Base-by-base conservation (phyloP, 37 sponge, comb jelly and placozoan genomes). In the Halichondria panicea region DNA sequence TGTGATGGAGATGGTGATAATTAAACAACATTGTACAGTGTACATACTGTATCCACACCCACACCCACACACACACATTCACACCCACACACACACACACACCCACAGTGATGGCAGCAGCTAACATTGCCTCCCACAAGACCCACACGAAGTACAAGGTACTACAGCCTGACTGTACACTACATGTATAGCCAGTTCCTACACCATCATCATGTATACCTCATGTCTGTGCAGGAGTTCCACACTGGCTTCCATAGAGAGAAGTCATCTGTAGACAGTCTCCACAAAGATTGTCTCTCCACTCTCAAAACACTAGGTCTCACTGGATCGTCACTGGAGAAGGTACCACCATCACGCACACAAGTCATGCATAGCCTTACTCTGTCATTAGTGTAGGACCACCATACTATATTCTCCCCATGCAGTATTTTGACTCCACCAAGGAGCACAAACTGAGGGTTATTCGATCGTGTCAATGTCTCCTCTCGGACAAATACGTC, bases 391-490 rank as follows among this genome's bases (percentile, higher is more conserved):
- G 52, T 11, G 13, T 15, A 11, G 13, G 52, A 11, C 52, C 52
- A 11, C 15, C 52, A 18, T 15, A 48, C 39, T 12, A 1, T 67
- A 5, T 41, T 3, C 44, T 42, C 43, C 11, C 18, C 3, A 37
- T 67, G n/a, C 53, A 85, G 86, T 79, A 85, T 58, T 71, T 85
- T 71, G 54, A 66, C 12, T 4, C 4, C 9, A 43, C 44, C 53
- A 27, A 61, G 74, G 75, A 80, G 33, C 36, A 59, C 42, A 86
- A 56, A 74, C 15, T 80, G 25, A 19, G 33, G 2, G 21, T 43
- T 42, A 59, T 86, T 22, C 67, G 43, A 19, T 9, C 25, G 2
- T 54, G 75, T 45, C 87, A 86, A 44, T 66, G 72, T 9, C 57
- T 86, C 31, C 66, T 86, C 21, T 75, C 74, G 25, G 40, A 55